Base-by-base conservation (phyloP, 2,797 vertebrate species). In the Streptopelia turtur region DNA sequence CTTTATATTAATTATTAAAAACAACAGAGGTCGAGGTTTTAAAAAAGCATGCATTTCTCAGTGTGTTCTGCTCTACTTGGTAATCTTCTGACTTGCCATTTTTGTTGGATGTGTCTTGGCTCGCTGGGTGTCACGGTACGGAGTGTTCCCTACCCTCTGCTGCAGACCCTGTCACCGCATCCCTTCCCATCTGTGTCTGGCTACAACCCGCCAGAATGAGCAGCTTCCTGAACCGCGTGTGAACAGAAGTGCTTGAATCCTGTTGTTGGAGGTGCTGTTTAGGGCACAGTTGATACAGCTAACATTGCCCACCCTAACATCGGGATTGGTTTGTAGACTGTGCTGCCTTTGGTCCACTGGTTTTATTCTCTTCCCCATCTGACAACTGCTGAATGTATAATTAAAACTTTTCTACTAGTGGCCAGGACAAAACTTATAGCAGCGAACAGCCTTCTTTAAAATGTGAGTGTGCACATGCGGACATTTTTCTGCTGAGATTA, bases 1-100 rank as follows among this genome's bases (percentile, higher is more conserved):
- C 91, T 96, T 89, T 87, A 30, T 93, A 96, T 96, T 87, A 93
- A 89, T 97, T 95, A 96, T 95, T 97, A 80, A 95, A 94, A 82
- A 2, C 91, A 87, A 45, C 86, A 91, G 41, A 92, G 89, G 92
- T 85, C 95, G 91, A 71, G 87, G 95, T 91, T 95, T 66, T 86
- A 94, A 88, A 75, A 41, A 66, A 39, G 33, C 78, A 24, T 24
- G 27, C 9, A 0, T 39, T 17, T 88, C 89, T 92, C 66, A 59
- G 2, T 74, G 10, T 28, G 66, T 87, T 77, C 70, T 33, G 41
- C 76, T 83, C 25, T 49, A 5, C 30, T 76, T 79, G 86, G 87
- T 95, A 84, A 49, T 90, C 66, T 79, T 87, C 30, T 65, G 41
- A 35, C 70, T 80, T 45, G 76, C 10, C 16, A 2, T 30, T 60